phyloP scores from a whole-genome alignment of 2,797 vertebrate species.

The Aldrovandia affinis region DNA sequence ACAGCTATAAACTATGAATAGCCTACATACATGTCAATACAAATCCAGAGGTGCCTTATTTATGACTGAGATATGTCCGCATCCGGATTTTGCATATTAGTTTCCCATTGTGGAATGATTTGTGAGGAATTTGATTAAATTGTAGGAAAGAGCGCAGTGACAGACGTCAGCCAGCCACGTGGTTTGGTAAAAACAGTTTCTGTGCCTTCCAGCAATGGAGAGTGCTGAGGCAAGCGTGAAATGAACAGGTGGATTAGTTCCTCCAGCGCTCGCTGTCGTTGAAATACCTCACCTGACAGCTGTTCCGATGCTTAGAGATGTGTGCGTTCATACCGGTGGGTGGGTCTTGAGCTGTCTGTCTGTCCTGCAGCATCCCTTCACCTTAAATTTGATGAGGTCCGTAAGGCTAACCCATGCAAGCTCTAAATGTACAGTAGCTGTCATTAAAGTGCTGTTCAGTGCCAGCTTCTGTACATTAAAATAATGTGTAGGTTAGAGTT shows the following conservation, averaged over 20 bases:
- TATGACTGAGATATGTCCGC: no score
- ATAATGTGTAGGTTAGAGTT: neutral
- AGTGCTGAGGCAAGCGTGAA: neutral
- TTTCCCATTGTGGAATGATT: no score
- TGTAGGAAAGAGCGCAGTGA: neutral
- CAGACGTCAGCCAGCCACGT: neutral
- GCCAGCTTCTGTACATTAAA: neutral
- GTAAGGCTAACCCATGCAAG: neutral
- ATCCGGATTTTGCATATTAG: no score
- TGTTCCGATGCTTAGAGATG: neutral
- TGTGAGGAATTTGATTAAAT: neutral
- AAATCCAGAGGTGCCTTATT: no score
- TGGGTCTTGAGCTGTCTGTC: neutral
- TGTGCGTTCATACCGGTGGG: neutral
- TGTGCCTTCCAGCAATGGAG: neutral
- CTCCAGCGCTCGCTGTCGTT: neutral
- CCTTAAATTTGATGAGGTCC: neutral
- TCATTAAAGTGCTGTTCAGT: neutral
- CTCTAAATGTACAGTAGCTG: neutral
- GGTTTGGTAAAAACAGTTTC: neutral
- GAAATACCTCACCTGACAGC: neutral
- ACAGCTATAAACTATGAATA: no score
- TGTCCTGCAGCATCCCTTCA: neutral
- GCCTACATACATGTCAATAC: no score
- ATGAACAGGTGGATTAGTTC: neutral